Percentiles rank a stretch among this genome's conserved stretches.
These are phyloP conservation scores for Neopipo cinnamomea DNA, from an alignment of 2,113 vertebrate genomes.

Conservation along the genomic window DNA sequence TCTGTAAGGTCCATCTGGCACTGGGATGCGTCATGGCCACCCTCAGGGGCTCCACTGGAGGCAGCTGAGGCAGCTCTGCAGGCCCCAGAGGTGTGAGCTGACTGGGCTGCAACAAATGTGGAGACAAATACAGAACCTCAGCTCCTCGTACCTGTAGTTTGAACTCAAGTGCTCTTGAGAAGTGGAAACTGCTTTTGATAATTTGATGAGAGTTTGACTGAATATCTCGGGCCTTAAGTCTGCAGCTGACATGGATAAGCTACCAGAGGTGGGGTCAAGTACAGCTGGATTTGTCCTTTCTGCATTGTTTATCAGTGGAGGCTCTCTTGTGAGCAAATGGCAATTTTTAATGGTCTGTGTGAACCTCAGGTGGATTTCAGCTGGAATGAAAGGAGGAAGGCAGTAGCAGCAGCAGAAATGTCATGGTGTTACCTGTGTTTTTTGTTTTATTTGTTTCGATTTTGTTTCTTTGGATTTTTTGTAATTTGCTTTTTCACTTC, in stretches of 20 bases:
- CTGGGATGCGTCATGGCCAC: not conserved
- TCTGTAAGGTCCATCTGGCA: too few species aligned
- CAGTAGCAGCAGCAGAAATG: not conserved
- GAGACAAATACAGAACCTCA: not conserved
- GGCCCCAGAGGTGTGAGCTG: not conserved
- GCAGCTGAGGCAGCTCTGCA: too few species aligned
- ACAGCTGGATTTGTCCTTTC: not conserved
- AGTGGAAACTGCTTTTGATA: not conserved
- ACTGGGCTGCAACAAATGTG: not conserved
- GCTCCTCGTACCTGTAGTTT: not conserved
- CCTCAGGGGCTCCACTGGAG: not conserved
- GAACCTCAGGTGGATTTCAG: not conserved
- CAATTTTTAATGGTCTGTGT: not conserved
- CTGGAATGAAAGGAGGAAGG: not conserved
- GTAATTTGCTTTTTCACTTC: not conserved
- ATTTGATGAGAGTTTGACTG: not conserved
- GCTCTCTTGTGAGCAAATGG: not conserved
- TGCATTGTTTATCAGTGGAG: not conserved
- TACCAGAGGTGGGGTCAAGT: not conserved
- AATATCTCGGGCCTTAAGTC: not conserved
- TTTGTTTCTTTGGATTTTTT: not conserved
- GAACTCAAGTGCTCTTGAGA: not conserved
- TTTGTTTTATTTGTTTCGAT: not conserved
- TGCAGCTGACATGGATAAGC: not conserved
- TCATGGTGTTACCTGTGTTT: not conserved